A percentile compares a stretch with the other conserved stretches of the same genome.
These are phyloP conservation scores for Schlechtendalia chinensis DNA, from an alignment of 1,140 invertebrate species.

Conservation along the genomic window DNA sequence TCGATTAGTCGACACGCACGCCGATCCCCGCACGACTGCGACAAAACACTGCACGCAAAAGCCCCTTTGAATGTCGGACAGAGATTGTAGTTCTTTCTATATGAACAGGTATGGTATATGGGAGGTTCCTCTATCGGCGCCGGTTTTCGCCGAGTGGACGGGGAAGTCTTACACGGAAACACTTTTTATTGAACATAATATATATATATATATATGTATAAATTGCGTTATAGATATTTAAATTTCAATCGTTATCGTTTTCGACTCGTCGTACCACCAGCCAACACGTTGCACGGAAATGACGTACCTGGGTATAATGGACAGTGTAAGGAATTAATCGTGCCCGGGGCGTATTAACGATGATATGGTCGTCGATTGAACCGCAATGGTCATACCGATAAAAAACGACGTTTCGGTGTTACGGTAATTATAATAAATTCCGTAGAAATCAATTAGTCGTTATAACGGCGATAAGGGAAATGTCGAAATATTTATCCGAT, in stretches of 20 bases:
- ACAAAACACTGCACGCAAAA: too few relatives aligned
- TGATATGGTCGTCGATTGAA: not conserved
- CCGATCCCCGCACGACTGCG: too few relatives aligned
- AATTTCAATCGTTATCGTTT: conserved; percentile 4
- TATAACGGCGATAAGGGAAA: not conserved
- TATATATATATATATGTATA: too few relatives aligned
- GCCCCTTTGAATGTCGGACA: not conserved
- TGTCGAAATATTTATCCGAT: not conserved
- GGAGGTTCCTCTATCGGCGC: too few relatives aligned
- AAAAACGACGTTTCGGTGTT: not conserved
- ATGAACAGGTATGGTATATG: not conserved
- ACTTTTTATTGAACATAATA: not conserved
- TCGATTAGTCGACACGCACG: too few relatives aligned
- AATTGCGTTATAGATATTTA: not conserved
- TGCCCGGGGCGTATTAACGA: too few relatives aligned
- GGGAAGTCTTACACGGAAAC: conserved; percentile 5
- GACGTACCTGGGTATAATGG: too few relatives aligned
- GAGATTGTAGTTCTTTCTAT: not conserved
- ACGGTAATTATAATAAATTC: conserved; percentile 8
- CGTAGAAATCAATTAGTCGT: conserved; percentile 13
- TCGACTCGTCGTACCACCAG: not conserved
- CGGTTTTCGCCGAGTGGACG: too few relatives aligned
- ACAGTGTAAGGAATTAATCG: too few relatives aligned
- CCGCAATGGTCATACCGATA: not conserved
- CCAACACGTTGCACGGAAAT: not conserved